Evolutionary conservation across 2,888 invertebrate species (phyloP).

Genomic region (Mactromeris polynyma): DNA sequence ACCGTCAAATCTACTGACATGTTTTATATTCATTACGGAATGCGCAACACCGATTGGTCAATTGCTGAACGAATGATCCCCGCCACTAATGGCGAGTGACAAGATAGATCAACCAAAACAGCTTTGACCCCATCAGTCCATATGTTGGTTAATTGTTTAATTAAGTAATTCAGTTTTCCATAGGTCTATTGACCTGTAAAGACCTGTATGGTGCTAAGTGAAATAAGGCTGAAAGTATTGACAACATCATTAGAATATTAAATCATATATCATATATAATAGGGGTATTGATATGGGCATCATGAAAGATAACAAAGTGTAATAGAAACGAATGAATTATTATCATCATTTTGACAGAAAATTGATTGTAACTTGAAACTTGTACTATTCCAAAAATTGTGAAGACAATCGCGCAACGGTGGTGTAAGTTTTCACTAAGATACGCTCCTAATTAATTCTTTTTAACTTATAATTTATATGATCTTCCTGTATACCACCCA

Average conservation of each 20-base stretch:
- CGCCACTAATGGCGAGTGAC: neutral
- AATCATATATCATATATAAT: neutral
- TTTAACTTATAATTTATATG: neutral
- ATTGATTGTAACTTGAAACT: neutral
- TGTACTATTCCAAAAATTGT: neutral
- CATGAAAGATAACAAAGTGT: neutral
- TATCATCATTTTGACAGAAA: neutral
- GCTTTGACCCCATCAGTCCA: neutral
- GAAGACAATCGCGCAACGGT: neutral
- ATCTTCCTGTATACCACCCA: neutral
- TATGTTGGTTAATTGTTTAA: slow-evolving; percentile 1
- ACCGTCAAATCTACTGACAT: neutral
- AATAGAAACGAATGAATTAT: neutral
- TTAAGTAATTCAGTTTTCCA: neutral
- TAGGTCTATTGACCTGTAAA: neutral
- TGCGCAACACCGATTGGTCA: neutral
- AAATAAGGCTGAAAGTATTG: neutral
- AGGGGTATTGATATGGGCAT: neutral
- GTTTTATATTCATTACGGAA: neutral
- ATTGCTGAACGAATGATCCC: neutral
- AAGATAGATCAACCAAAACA: too few species aligned
- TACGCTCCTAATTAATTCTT: neutral
- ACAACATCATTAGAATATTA: neutral
- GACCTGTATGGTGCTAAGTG: neutral
- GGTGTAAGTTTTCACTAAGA: slow-evolving; percentile 1